Evolutionary conservation across 2,797 vertebrate species (phyloP), one percentile per base, ranked within the genome.

Genomic region (Melanotaenia parkinsoni): DNA sequence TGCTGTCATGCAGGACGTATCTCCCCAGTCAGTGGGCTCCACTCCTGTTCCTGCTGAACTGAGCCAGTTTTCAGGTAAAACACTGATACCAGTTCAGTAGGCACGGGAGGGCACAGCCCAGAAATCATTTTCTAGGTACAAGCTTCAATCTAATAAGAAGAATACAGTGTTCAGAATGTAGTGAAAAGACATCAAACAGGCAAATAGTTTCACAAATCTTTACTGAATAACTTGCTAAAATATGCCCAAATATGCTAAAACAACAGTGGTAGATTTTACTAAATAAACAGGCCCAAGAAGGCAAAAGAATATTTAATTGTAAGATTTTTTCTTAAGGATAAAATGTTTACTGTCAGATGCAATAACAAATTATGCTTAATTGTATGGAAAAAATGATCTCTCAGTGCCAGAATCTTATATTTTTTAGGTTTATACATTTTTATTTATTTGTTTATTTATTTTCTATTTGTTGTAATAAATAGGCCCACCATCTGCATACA

Each of bases 21-120:
- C 26, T 43, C 26, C 79, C 64, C 28, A 5, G 86, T 63, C 59
- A 71, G 78, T 76, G 86, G 84, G 88, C 91, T 92, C 84, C 91
- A 98, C 97, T 98, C 96, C 97, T 98, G 98, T 99, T 99, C 97
- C 98, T 99, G 98, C 97, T 99, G 97, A 98, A 98, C 97, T 99
- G 98, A 99, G 97, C 97, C 97, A 99, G 98, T 97, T 92, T 96
- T 93, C 72, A 83, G 77, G 73, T 80, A 16, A 87, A 90, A 95
- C 93, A 95, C 95, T 95, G 95, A 95, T 95, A 95, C 95, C 95
- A 96, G 95, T 94, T 95, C 90, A 95, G 95, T 95, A 96, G 95
- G 95, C 94, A 96, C 95, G 69, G 92, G 94, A 95, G 94, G 91
- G 86, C 86, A 82, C 77, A 91, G 91, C 92, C 94, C 94, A 5